Percentiles rank a stretch among this genome's conserved stretches.
Evolutionary conservation across 2,888 invertebrate species (phyloP).

Genomic region (Callimorpha dominula): DNA sequence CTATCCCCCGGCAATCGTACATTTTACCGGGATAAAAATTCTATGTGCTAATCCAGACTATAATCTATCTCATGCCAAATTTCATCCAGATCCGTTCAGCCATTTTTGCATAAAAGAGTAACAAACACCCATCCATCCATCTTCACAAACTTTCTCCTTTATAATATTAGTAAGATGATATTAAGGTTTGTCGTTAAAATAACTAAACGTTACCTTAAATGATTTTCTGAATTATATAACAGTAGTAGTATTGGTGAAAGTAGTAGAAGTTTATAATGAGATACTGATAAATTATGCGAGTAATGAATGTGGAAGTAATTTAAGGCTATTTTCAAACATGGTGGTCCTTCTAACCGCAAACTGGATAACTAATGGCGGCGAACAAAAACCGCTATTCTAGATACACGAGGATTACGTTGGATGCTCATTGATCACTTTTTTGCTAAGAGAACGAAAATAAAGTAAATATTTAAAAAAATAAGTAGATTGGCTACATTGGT

Average conservation of each 20-base stretch:
- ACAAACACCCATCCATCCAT: too few species aligned
- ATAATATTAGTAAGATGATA: too few species aligned
- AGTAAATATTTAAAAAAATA: slow-evolving; percentile 2
- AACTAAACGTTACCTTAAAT: too few species aligned
- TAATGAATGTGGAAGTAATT: slow-evolving; percentile 54
- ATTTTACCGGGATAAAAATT: too few species aligned
- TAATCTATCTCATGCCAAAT: too few species aligned
- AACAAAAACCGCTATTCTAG: slow-evolving; percentile 61
- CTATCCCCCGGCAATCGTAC: too few species aligned
- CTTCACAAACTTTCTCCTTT: too few species aligned
- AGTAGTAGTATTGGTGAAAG: background rate
- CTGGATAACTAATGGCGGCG: slow-evolving; percentile 62
- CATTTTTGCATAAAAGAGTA: too few species aligned
- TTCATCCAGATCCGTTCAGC: too few species aligned
- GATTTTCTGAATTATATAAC: too few species aligned
- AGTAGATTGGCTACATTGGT: background rate
- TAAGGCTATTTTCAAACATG: slow-evolving; percentile 56
- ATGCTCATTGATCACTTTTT: slow-evolving; percentile 20
- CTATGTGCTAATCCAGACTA: too few species aligned
- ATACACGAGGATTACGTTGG: slow-evolving; percentile 37
- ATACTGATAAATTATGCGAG: background rate
- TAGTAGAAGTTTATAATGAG: background rate
- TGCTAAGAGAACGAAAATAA: slow-evolving; percentile 22
- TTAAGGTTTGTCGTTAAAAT: too few species aligned
- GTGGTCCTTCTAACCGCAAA: slow-evolving; percentile 63